Evolutionary conservation across 2,888 invertebrate species (phyloP), one percentile per base, ranked within the genome.

Genomic region (Himalopsyche japonica): DNA sequence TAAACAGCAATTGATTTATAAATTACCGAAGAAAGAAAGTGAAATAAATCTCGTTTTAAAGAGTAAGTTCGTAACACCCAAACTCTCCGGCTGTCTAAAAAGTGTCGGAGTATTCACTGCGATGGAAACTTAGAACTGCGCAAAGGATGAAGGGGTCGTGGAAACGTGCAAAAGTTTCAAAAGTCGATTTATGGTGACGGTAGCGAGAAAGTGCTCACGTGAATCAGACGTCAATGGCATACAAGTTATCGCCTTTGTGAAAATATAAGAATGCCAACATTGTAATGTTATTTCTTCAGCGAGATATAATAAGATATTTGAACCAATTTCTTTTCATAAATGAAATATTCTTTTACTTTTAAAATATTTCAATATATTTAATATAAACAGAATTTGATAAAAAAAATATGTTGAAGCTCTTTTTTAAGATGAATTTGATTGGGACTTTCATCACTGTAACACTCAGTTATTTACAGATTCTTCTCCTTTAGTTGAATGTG

Each of bases 161-260:
- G 77, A 77, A 43, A 77, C 24, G 77, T 77, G 77, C 27, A 34
- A 57, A 77, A 77, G n/a, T 77, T 77, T 77, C 20, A 20, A n/a
- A 77, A 77, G 77, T 77, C 77, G 37, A 77, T 77, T 77, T 77
- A 77, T 77, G 43, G 43, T 24, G 34, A 34, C 43, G 77, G 77
- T 77, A 43, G 77, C 32, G 24, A 77, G 77, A 43, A 77, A 77
- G 34, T 77, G 27, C 37, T 77, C 77, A 24, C 37, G 27, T 27
- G 70, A 70, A 70, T 70, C 70, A 70, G 70, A 12, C 27, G 70
- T 70, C 70, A 27, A 57, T 70, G 70, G 30, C 27, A 70, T 70
- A 70, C 70, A 70, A 70, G 70, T 15, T 70, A 70, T 70, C 70
- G 70, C 27, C 30, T 43, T 43, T 43, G 43, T 43, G 43, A 43